These are phyloP conservation scores for Diarsia rubi DNA, from an alignment of 2,888 invertebrate species.

Conservation along the genomic window DNA sequence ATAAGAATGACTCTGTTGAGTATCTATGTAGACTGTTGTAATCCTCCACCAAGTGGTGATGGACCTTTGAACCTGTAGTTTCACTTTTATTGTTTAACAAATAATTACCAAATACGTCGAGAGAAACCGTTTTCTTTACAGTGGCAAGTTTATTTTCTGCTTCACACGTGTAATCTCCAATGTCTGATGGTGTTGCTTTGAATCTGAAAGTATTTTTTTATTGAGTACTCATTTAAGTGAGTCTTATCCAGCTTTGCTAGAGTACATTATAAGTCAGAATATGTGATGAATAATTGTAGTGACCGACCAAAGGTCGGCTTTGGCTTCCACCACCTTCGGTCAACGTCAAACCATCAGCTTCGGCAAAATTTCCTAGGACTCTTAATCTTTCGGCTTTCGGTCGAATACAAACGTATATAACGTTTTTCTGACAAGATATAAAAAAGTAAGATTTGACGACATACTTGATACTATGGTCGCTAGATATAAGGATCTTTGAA, in stretches of 20 bases:
- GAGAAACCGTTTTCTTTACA: not conserved
- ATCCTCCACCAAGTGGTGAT: not conserved
- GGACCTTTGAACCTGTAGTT: not conserved
- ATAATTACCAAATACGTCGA: constrained; percentile 1
- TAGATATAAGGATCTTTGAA: constrained; percentile 26
- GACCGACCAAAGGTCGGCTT: not conserved
- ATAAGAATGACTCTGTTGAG: not conserved
- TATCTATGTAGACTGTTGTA: not conserved
- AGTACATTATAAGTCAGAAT: not conserved
- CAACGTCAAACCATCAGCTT: too few relatives aligned
- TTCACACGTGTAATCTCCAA: constrained; percentile 1
- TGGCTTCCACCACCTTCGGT: not conserved
- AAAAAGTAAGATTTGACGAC: not conserved
- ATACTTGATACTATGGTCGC: constrained; percentile 72
- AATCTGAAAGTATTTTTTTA: not conserved
- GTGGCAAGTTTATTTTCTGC: not conserved
- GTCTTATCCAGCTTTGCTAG: not conserved
- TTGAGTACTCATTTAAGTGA: not conserved
- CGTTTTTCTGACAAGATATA: not conserved
- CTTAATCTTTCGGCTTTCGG: too few relatives aligned
- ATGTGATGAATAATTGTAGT: not conserved
- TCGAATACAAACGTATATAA: too few relatives aligned
- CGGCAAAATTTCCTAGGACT: too few relatives aligned
- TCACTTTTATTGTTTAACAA: not conserved
- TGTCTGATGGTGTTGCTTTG: not conserved